Evolutionary conservation across 2,797 vertebrate genomes (phyloP).

Genomic region (Aulostomus chinensis): DNA sequence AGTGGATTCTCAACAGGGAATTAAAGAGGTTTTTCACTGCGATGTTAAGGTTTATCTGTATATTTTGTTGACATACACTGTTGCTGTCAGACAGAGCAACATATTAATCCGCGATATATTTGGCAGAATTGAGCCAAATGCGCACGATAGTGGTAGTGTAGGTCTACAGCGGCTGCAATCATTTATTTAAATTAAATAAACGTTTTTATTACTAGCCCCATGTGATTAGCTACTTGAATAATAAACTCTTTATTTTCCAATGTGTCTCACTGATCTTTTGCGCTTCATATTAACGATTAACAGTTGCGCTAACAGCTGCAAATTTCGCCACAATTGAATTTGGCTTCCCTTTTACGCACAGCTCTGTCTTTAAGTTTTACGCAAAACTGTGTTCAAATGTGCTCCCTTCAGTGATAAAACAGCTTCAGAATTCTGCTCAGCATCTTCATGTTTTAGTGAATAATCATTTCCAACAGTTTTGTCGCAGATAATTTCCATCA

Average conservation of each 20-base stretch:
- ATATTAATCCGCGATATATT: background rate
- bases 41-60: too few species aligned
- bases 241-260: constrained; percentile 12
- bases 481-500: too few species aligned
- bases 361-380: constrained; percentile 20
- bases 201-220: constrained; percentile 5
- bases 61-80: background rate
- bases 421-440: constrained; percentile 2
- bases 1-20: too few species aligned
- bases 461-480: too few species aligned
- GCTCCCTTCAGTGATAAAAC: background rate
- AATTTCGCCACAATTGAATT: constrained; percentile 5
- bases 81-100: background rate
- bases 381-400: constrained; percentile 25
- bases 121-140: background rate
- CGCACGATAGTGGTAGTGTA: background rate
- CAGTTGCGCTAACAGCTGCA: constrained; percentile 9
- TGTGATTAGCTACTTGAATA: constrained; percentile 9
- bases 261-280: constrained; percentile 25
- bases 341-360: constrained; percentile 51
- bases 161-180: background rate
- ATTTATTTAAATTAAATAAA: constrained; percentile 1
- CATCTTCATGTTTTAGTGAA: constrained; percentile 2
- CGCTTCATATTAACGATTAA: constrained; percentile 28
- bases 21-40: too few species aligned